Evolutionary conservation across 92 coral and sea anemone species (phyloP), one percentile per base, ranked within the genome.

Genomic region (Umimayanthus chanpuru): DNA sequence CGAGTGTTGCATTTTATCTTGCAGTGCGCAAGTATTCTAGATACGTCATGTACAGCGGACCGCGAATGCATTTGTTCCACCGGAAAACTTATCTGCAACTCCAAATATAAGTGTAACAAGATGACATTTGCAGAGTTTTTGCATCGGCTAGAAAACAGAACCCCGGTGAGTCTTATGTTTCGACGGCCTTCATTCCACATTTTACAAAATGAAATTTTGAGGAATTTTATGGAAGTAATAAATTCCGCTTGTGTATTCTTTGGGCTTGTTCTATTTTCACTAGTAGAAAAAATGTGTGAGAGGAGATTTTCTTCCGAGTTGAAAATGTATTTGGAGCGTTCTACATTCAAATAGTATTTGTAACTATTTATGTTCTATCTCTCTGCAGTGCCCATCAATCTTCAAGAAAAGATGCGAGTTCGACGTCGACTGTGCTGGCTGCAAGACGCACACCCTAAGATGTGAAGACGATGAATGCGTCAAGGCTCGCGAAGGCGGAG

Each of bases 391-490:
- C 32, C 87, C 87, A 28, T 25, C 56, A 64, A 70, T 68, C 64
- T 83, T 83, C 77, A 83, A 83, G 87, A 26, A 30, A 11, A 70
- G 67, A 9, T 83, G 87, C 23, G 8, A 4, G 2, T 1, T 1
- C 0, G 64, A 83, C 61, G 30, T 6, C 9, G 87, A 83, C 43
- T 83, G 87, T 44, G 87, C 78, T 16, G 87, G 79, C n/a, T 83
- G 87, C 44, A 68, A 68, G 38, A 70, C 78, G 4, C 77, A 44
- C 21, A 15, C 4, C 40, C 67, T 83, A n/a, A 71, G 58, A 71
- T 83, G 87, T 18, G 87, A 83, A 47, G 87, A 83, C 2, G 28
- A 44, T 2, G 87, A 83, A 47, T 83, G 87, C 16, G 87, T 83
- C 7, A 83, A 70, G 61, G 78, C 10, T 70, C 87, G 87, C 39